phyloP scores from a whole-genome alignment of 2,888 invertebrate species.

The Yponomeuta malinellus region DNA sequence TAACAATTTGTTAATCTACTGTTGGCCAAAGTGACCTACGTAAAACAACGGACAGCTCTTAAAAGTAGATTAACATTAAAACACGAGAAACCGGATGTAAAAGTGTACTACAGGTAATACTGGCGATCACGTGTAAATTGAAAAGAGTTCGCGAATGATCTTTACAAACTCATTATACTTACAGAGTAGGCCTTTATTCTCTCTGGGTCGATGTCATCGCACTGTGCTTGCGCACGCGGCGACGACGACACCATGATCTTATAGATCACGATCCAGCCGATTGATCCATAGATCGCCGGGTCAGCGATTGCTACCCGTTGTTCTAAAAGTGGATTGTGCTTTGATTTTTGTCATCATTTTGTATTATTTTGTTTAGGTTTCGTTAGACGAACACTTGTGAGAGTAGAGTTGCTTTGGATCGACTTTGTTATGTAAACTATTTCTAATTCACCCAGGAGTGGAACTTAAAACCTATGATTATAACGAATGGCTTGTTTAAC shows the following conservation, averaged over 20 bases:
- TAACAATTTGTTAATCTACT: no score
- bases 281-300: constrained; percentile 35
- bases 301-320: constrained; percentile 32
- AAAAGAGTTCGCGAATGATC: not conserved
- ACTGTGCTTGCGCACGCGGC: constrained; percentile 66
- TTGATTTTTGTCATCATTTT: not conserved
- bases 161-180: constrained; percentile 34
- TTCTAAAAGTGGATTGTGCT: not conserved
- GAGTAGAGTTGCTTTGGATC: no score
- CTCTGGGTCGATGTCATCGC: constrained; percentile 67
- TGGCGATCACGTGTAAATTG: not conserved
- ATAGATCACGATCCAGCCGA: constrained; percentile 45
- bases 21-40: no score
- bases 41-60: no score
- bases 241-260: constrained; percentile 73
- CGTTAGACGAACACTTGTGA: no score
- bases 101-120: no score
- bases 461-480: no score
- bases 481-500: no score
- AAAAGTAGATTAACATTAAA: no score
- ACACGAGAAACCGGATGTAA: no score
- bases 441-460: no score
- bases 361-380: not conserved
- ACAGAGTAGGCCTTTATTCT: constrained; percentile 70
- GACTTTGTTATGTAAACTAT: no score